Evolutionary conservation across 2,113 vertebrate species (phyloP).

Genomic region (Puffinus mauretanicus): DNA sequence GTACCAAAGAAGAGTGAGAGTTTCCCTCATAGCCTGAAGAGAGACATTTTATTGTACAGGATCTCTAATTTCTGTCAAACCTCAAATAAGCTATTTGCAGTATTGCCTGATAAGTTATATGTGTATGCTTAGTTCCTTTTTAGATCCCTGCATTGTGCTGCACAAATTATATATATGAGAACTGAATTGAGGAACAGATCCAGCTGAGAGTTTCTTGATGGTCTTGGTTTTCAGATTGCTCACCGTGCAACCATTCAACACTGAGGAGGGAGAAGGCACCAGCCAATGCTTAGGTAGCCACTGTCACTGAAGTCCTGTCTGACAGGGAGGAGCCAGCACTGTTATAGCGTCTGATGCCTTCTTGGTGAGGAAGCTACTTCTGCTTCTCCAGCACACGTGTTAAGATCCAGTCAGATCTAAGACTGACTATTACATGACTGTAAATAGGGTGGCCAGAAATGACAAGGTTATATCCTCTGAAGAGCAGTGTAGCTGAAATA

Average conservation of each 20-base stretch:
- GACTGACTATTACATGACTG: neutral
- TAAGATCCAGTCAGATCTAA: neutral
- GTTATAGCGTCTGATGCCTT: neutral
- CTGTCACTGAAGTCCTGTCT: neutral
- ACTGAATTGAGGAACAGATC: neutral
- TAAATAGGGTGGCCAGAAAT: neutral
- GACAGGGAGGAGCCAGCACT: neutral
- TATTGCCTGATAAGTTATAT: neutral
- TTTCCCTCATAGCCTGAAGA: neutral
- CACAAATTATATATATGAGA: neutral
- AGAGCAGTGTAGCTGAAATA: neutral
- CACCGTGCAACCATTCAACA: fast-evolving
- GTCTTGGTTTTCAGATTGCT: neutral
- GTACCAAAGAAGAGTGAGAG: neutral
- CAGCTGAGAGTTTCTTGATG: neutral
- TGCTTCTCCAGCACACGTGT: neutral
- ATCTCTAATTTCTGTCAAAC: neutral
- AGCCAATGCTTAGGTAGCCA: neutral
- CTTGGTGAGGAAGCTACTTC: neutral
- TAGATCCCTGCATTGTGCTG: neutral
- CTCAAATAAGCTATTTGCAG: neutral
- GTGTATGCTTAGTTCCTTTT: neutral
- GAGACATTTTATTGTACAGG: neutral
- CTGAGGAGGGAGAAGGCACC: neutral
- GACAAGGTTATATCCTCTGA: neutral